Base-by-base conservation (phyloP, 1,140 invertebrate species). In the Drosophila equinoxialis region DNA sequence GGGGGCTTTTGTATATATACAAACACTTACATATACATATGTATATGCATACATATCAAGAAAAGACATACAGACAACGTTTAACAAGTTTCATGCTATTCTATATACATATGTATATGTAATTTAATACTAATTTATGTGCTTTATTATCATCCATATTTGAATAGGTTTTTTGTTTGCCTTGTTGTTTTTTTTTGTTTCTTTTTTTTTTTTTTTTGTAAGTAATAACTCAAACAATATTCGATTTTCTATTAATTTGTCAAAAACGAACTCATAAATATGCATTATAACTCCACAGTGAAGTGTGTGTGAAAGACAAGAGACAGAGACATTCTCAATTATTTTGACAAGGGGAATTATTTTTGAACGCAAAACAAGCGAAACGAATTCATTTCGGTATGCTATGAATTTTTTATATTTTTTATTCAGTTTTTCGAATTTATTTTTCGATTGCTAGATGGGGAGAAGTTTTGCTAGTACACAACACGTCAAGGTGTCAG, bases 111-210 rank as follows among this genome's bases (percentile, higher is more conserved):
- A 45, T 60, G 68, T 65, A 71, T 74, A 67, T 74, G 83, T 87
- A 77, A 86, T 83, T 86, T 86, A 86, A 86, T 87, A 86, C 83
- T 86, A 86, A 89, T 89, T 89, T 89, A 89, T 89, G 80, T 89
- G 80, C 71, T 69, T 84, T 89, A 89, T 89, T 87, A 83, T 76
- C 77, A 68, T 35, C 45, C 20, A 51, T 23, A 80, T 89, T 87
- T 87, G 83, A 82, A 87, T 86, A 83, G 71, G 75, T 64, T 77
- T 86, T 66, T 23, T 26, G 61, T 33, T 33, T 42, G 51, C 8
- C 48, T 20, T 10, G 20, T 77, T 77, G 57, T 6, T 30, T 30
- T 30, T 30, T 30, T 30, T 30, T 30, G 30, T 30, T 30, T 30
- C 30, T 30, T 1, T 5, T 30, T 0, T 30, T 1, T 5, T 30